phyloP scores from a whole-genome alignment of 2,888 invertebrate species.

The Drosophila prolongata region DNA sequence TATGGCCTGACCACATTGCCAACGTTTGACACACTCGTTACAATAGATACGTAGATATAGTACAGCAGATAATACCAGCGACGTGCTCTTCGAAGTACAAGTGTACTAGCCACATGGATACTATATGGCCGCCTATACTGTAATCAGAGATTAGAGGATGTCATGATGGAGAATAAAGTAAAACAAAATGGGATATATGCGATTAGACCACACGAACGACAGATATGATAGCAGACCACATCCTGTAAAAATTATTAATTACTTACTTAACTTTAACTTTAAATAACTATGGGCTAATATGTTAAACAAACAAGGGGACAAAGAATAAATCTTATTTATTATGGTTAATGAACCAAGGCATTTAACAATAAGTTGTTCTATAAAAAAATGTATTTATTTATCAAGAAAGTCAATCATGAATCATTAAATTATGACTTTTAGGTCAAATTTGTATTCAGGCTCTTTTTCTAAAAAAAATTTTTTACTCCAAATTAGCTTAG shows the following conservation, averaged over 20 bases:
- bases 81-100: constrained; percentile 36
- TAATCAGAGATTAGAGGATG: constrained; percentile 30
- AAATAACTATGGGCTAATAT: background rate
- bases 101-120: constrained; percentile 16
- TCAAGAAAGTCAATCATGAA: too few relatives aligned
- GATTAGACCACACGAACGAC: background rate
- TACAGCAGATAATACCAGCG: constrained; percentile 30
- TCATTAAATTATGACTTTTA: too few relatives aligned
- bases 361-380: too few relatives aligned
- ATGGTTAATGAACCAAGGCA: too few relatives aligned
- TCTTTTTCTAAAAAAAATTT: too few relatives aligned
- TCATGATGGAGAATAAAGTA: constrained; percentile 21
- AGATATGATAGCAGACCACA: background rate
- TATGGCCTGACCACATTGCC: constrained; percentile 50
- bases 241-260: background rate
- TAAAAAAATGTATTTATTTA: too few relatives aligned
- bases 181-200: constrained; percentile 17
- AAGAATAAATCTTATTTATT: too few relatives aligned
- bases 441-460: too few relatives aligned
- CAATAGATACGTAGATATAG: constrained; percentile 27
- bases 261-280: background rate
- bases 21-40: constrained; percentile 51
- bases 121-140: background rate
- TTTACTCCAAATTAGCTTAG: too few relatives aligned
- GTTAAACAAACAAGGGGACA: background rate